Evolutionary conservation across 2,113 vertebrate genomes (phyloP).

Genomic region (Enhydra lutris): DNA sequence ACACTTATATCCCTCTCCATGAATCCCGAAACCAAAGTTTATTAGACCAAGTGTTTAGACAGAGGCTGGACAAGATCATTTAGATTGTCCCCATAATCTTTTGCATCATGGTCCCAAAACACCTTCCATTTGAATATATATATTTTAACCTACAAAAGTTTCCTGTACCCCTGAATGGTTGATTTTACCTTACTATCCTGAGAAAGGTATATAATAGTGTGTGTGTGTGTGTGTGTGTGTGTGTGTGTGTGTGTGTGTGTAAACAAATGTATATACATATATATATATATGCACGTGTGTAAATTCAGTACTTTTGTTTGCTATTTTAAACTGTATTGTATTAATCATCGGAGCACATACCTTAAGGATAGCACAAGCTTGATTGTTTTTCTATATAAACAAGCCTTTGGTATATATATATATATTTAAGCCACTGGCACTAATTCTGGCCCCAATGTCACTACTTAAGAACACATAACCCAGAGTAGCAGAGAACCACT

Average conservation of each 20-base stretch:
- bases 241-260: neutral
- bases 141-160: neutral
- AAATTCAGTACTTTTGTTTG: neutral
- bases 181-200: neutral
- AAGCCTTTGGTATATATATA: neutral
- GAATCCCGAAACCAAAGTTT: constrained; percentile 10
- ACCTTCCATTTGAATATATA: neutral
- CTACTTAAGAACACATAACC: neutral
- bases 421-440: neutral
- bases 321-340: neutral
- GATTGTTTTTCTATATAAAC: neutral
- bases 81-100: neutral
- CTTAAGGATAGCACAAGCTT: neutral
- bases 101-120: neutral
- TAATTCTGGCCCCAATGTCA: neutral
- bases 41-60: neutral
- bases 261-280: neutral
- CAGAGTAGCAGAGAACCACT: neutral
- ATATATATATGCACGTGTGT: neutral
- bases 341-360: neutral
- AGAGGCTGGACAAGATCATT: neutral
- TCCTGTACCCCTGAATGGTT: neutral
- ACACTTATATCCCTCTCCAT: neutral
- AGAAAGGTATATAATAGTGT: neutral
- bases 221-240: neutral